Evolutionary conservation across 2,113 vertebrate genomes (phyloP), one percentile per base, ranked within the genome.

Genomic region (Pavo muticus): DNA sequence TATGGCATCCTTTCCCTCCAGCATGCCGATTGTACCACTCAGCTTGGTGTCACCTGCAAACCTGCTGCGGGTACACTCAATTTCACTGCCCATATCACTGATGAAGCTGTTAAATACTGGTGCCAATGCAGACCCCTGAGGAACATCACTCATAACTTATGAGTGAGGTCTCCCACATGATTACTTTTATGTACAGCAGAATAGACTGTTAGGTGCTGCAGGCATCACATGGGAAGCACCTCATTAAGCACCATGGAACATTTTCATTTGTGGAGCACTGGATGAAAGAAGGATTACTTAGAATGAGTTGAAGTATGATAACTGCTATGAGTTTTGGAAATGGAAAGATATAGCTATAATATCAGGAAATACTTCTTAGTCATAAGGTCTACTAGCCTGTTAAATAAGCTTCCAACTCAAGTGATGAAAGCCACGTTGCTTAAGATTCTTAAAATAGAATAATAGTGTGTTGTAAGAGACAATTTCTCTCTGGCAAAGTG

Each of bases 371-470:
- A 73, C 30, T 91, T 78, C 1, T 4, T 16, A 86, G 39, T 90
- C 57, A 39, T 84, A 57, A 77, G 48, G 30, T 65, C 83, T 81
- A 47, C n/a, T 65, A 69, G 25, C 81, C 69, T 81, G 61, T 91
- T 84, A 94, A 95, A 95, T 84, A 75, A 59, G 72, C 70, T 88
- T 86, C 69, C 72, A 95, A 75, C 17, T 81, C 83, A 78, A 69
- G 20, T 37, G 73, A 78, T 75, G 69, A 93, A 93, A 95, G 80
- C 52, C 17, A 24, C 40, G 18, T 94, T 81, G 75, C 86, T 91
- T 87, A 75, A 87, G 83, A 63, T 75, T 82, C 83, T 90, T 95
- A 87, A 90, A 95, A 91, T 91, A 88, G 87, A 80, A 84, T 75
- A 95, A 84, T 75, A 59, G 54, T 52, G 14, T 2, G 1, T 20